Evolutionary conservation across 2,888 invertebrate species (phyloP), one percentile per base, ranked within the genome.

Genomic region (Melinaea marsaeus): DNA sequence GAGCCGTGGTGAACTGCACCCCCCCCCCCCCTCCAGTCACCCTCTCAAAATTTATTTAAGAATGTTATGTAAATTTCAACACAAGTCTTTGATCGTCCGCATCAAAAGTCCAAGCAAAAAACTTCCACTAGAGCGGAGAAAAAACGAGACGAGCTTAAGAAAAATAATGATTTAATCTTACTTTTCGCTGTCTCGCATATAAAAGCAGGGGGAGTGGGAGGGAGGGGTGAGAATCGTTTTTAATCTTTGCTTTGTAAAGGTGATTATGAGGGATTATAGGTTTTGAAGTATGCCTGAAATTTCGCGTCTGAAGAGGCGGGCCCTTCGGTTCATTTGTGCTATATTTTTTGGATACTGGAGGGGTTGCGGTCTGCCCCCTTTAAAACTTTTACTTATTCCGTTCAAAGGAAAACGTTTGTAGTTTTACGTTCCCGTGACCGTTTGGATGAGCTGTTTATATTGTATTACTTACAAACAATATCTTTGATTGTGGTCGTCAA

Each of bases 231-330:
- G 90, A 90, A 90, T 88, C 89, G 90, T 86, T 91, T 91, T 91
- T 91, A 91, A 91, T 91, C 91, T 91, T 91, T 91, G 91, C 91
- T 91, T 91, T 91, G 91, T 91, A 91, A 91, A 91, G 91, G 91
- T 91, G 91, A 91, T 91, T 91, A 91, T 90, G 85, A 91, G 79
- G 90, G 91, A 91, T 91, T 91, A 91, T 90, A 90, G 91, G 91
- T 91, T 91, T 87, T 89, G 80, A 91, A 91, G 91, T 91, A 90
- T 90, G 90, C 80, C 87, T 84, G 88, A 88, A 90, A 86, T 89
- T 89, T 89, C 84, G 83, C 80, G 86, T 84, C 88, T 83, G 84
- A 83, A 79, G 82, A 80, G 81, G 75, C 79, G 80, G 79, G 79
- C 81, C 83, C 81, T 80, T 78, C 78, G 79, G 79, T 79, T 87